Evolutionary conservation across 2,113 vertebrate genomes (phyloP).

Genomic region (Dicaeum eximium): DNA sequence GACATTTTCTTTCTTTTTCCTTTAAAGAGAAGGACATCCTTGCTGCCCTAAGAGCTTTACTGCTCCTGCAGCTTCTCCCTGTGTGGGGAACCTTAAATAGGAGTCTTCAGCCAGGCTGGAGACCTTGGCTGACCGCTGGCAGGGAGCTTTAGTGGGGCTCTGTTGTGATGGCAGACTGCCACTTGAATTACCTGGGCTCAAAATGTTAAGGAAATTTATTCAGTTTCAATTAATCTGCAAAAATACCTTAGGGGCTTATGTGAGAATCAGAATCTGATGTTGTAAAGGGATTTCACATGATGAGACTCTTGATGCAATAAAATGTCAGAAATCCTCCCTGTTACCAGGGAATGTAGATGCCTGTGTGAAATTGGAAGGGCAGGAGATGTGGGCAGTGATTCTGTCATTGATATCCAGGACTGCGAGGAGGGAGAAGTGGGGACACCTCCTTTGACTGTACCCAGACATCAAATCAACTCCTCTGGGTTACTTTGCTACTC

Average conservation of each 20-base stretch:
- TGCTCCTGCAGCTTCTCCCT: background rate
- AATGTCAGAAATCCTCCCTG: background rate
- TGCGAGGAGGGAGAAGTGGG: background rate
- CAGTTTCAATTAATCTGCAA: background rate
- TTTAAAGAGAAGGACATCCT: background rate
- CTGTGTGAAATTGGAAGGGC: background rate
- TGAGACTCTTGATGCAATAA: background rate
- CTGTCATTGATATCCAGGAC: background rate
- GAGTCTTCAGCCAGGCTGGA: background rate
- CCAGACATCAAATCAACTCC: background rate
- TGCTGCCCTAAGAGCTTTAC: background rate
- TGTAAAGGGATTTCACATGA: background rate
- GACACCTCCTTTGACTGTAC: background rate
- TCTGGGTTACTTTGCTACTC: background rate
- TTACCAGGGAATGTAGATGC: background rate
- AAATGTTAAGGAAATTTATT: slow-evolving; percentile 21
- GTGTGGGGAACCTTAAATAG: background rate
- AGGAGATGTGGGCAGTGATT: rapidly evolving
- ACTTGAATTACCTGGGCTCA: background rate
- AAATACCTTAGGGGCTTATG: slow-evolving; percentile 3
- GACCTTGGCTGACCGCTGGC: background rate
- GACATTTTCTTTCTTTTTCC: background rate
- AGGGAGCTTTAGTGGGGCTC: background rate
- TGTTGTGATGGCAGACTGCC: background rate
- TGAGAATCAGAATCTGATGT: background rate